Base-by-base conservation (phyloP, 2,888 invertebrate genomes). In the Acanthoscelides obtectus region DNA sequence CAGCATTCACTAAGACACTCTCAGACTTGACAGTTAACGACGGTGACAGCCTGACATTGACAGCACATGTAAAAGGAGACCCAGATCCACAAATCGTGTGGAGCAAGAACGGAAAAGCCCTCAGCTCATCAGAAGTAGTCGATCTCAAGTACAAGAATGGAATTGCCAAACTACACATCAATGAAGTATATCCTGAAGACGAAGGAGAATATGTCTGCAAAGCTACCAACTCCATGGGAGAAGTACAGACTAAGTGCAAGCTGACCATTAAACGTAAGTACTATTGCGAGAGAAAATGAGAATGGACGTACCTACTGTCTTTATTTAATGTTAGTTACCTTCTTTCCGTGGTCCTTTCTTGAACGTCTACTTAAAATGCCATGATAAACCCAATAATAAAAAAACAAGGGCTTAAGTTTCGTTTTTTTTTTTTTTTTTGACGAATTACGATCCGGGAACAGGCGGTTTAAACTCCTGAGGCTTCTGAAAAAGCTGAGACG, bases 161-260 rank as follows among this genome's bases (percentile, higher is more conserved):
- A 69, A 89, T 94, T 17, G 97, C 97, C 0, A 93, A 93, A 22
- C 87, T 98, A 68, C 92, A 92, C 70, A 97, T 98, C 81, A 93
- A 93, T 80, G 98, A 98, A 87, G 92, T 96, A 68, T 98, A 96
- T 89, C 97, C 97, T 0, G 97, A 98, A 86, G 97, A 98, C 84
- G 97, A 96, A 84, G 96, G 94, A 22, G 91, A 92, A 73, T 98
- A 97, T 84, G 89, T 91, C 6, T 97, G 98, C 83, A 93, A 92
- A 82, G 98, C 98, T 22, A 94, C 92, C 77, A 99, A 98, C 87
- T 94, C 96, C 74, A 91, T 96, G 79, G 98, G 98, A 72, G 90
- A 92, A 71, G 90, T 91, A 6, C 94, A 94, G 80, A 96, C 96
- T 71, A 92, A 92, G 82, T 95, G 95, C 87, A 92, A 91, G 82